phyloP scores from a whole-genome alignment of 37 sponge, comb jelly and placozoan genomes.

The Theonella swinhoei region DNA sequence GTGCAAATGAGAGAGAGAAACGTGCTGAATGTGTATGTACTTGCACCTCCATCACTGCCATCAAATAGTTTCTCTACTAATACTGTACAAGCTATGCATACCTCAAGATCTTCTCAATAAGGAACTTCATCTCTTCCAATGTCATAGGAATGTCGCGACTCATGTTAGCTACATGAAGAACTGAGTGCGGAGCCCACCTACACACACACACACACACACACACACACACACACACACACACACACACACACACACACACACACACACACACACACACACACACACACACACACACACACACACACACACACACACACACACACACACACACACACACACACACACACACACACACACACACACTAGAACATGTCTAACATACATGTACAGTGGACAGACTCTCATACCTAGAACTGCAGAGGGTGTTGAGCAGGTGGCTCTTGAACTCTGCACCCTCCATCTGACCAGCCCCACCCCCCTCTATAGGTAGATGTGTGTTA shows the following conservation, averaged over 20 bases:
- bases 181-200: conserved; percentile 49
- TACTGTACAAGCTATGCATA: neutral
- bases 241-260: too few relatives aligned
- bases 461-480: conserved; percentile 30
- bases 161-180: conserved; percentile 42
- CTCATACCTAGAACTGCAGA: conserved; percentile 59
- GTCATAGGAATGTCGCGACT: conserved; percentile 58
- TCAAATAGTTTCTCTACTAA: neutral
- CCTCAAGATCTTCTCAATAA: conserved; percentile 74
- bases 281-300: too few relatives aligned
- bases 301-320: too few relatives aligned
- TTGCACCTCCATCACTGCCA: too few relatives aligned
- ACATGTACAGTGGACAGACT: neutral
- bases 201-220: neutral
- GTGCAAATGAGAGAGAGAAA: neutral
- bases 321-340: too few relatives aligned
- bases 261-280: too few relatives aligned
- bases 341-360: too few relatives aligned
- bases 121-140: conserved; percentile 58
- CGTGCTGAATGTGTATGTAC: too few relatives aligned
- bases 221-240: too few relatives aligned
- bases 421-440: conserved; percentile 59
- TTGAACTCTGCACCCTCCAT: conserved; percentile 62
- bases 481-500: neutral
- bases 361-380: too few relatives aligned